These are phyloP conservation scores for Danio albolineatus DNA, from an alignment of 2,797 vertebrate species.

Conservation along the genomic window DNA sequence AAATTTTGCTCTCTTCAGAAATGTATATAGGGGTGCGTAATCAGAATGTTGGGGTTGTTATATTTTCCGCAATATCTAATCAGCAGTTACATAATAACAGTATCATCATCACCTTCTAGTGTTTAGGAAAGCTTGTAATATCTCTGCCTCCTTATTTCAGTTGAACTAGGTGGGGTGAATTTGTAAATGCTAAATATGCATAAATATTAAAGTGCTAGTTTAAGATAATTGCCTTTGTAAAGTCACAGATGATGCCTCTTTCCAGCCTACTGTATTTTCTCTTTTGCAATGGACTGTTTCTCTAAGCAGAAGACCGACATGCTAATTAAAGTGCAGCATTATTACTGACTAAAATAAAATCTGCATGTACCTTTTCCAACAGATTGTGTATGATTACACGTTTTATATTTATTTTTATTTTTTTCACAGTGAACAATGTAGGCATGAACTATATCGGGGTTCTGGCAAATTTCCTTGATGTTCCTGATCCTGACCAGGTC, in stretches of 20 bases:
- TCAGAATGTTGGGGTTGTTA: background rate
- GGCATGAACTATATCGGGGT: constrained; percentile 65
- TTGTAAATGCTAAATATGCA: background rate
- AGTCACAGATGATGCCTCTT: background rate
- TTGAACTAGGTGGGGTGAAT: background rate
- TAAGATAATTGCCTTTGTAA: background rate
- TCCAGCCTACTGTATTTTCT: too few relatives aligned
- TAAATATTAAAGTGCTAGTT: background rate
- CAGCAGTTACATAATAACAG: background rate
- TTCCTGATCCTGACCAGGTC: constrained; percentile 74
- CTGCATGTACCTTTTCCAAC: too few relatives aligned
- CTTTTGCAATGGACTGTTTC: background rate
- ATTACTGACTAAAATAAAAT: too few relatives aligned
- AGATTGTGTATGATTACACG: background rate
- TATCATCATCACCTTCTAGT: background rate
- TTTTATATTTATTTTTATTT: constrained; percentile 30
- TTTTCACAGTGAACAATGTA: constrained; percentile 80
- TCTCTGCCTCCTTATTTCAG: background rate
- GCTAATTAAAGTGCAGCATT: too few relatives aligned
- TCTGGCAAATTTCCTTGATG: constrained; percentile 74
- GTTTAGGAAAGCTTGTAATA: background rate
- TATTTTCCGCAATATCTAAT: background rate
- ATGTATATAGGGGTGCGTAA: too few relatives aligned
- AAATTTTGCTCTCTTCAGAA: too few relatives aligned
- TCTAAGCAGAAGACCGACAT: background rate